A percentile compares a stretch with the other conserved stretches of the same genome.
phyloP scores from a whole-genome alignment of 2,888 invertebrate genomes.

The Sicus ferrugineus region DNA sequence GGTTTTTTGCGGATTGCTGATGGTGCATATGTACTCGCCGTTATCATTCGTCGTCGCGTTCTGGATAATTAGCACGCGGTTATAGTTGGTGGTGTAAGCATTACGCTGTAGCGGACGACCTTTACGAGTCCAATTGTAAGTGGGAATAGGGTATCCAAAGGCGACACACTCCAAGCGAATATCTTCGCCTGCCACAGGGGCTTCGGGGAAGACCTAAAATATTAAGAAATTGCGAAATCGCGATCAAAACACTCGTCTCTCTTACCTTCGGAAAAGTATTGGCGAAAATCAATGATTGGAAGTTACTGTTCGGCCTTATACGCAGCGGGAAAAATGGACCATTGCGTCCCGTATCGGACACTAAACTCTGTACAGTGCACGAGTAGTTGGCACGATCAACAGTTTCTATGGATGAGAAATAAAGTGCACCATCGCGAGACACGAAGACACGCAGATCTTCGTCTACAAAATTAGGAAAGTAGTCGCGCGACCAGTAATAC shows the following conservation, averaged over 20 bases:
- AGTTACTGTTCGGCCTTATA: slow-evolving; percentile 87
- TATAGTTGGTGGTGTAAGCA: slow-evolving; percentile 77
- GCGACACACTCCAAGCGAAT: slow-evolving; percentile 94
- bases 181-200: slow-evolving; percentile 88
- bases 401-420: slow-evolving; percentile 91
- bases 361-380: slow-evolving; percentile 88
- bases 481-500: slow-evolving; percentile 91
- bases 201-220: slow-evolving; percentile 80
- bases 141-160: slow-evolving; percentile 94
- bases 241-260: neutral
- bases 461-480: slow-evolving; percentile 91
- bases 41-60: slow-evolving; percentile 90
- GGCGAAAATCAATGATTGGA: slow-evolving; percentile 89
- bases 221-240: neutral
- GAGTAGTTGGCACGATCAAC: slow-evolving; percentile 91
- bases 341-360: slow-evolving; percentile 86
- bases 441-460: slow-evolving; percentile 93
- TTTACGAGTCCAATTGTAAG: slow-evolving; percentile 90
- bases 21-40: slow-evolving; percentile 90
- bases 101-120: slow-evolving; percentile 78
- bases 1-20: slow-evolving; percentile 79
- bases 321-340: slow-evolving; percentile 86
- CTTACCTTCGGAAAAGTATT: slow-evolving; percentile 89
- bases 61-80: slow-evolving; percentile 85
- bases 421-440: slow-evolving; percentile 91